Base-by-base conservation (phyloP, 2,113 vertebrate species). In the Peromyscus polionotus region DNA sequence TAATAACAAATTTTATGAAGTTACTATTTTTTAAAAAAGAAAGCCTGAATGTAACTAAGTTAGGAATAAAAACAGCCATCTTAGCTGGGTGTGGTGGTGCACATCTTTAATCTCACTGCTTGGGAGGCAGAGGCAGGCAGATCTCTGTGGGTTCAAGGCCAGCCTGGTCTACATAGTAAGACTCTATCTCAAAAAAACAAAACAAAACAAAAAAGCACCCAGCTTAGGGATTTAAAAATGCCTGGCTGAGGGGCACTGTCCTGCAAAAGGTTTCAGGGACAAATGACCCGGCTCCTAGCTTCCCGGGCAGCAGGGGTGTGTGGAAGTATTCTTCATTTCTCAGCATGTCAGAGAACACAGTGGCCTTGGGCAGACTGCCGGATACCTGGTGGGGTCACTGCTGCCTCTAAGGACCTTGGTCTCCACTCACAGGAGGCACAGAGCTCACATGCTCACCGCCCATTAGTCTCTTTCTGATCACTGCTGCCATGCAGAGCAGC, bases 391-490 rank as follows among this genome's bases (percentile, higher is more conserved):
- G 13, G 45, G 94, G 26, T 33, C 93, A 48, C 48, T 3, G 28
- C 19, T 33, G 96, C 93, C 57, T 61, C 65, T 10, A 33, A 83
- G 48, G 39, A 90, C 26, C 45, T 88, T 81, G 36, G 42, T 42
- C 68, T 94, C 86, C 75, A 70, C 59, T 51, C 76, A 91, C 11
- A 79, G 26, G 67, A 0, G 4, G 39, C 51, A 61, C 80, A 13
- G 90, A 7, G 65, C 5, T 73, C 90, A 86, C 42, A 72, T 72
- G 96, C 95, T 97, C 97, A 98, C 93, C 8, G 54, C 65, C 97
- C 97, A 97, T 96, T 91, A 96, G 97, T 96, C 94, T 96, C 90
- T 88, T 97, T 93, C 96, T 98, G 96, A 97, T 90, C 67, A 39
- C 92, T 17, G 96, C 95, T 54, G 93, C 92, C 94, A 95, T 89